Base-by-base conservation (phyloP, 2,888 invertebrate genomes). In the Atrina japonica region DNA sequence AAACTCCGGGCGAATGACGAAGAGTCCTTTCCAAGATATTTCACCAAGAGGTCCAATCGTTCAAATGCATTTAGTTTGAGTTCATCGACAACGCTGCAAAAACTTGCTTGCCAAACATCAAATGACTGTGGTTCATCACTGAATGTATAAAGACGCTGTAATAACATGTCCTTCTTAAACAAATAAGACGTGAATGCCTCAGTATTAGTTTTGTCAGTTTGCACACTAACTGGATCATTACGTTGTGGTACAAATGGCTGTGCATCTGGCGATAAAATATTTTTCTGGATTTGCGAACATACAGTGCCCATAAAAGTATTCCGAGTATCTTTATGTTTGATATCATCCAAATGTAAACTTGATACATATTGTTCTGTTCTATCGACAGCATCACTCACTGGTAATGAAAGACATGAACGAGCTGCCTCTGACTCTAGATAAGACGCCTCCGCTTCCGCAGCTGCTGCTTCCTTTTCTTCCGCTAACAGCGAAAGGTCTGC, bases 11-110 rank as follows among this genome's bases (percentile, higher is more conserved):
- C 66, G 41, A 55, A 61, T 40, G 61, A 65, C 5, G 30, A 18
- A 14, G 66, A 70, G 35, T 69, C 70, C 1, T 60, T 49, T 21
- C 73, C 70, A 14, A 74, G 25, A 49, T 56, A 70, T 40, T 70
- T 74, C 1, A 66, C 14, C 27, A 73, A 30, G 3, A 70, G 21
- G 14, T 70, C 73, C 6, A 70, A 14, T 55, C 66, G 63, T 40
- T 61, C 70, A 16, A n/a, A 23, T 30, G 61, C n/a, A 2, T 59
- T 41, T 5, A 70, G 63, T 14, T 18, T 7, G 3, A 70, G 23
- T n/a, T 73, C 70, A n/a, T 50, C 21, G 29, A 61, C 52, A 2
- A 73, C 50, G 14, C 43, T 56, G 11, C 47, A 21, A 23, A 73
- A 73, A 21, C 55, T 45, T 1, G 16, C 5, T n/a, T 55, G 29